phyloP scores from a whole-genome alignment of 2,797 vertebrate species.

The Pangasius krempfi region DNA sequence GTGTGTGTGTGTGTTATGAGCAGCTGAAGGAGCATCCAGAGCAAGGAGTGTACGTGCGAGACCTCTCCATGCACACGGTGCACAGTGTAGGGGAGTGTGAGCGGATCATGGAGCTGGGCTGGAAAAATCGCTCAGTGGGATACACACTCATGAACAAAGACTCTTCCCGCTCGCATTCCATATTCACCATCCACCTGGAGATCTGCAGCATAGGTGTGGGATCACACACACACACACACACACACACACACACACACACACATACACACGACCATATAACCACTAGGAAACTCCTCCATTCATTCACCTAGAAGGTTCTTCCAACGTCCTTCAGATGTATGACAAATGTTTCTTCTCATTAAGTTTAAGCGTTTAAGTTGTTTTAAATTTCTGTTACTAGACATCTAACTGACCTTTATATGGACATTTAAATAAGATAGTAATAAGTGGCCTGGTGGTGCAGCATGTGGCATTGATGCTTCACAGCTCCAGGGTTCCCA shows the following conservation, averaged over 20 bases:
- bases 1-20: constrained; percentile 38
- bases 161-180: constrained; percentile 89
- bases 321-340: neutral
- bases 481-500: neutral
- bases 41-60: constrained; percentile 80
- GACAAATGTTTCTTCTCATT: neutral
- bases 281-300: neutral
- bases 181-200: constrained; percentile 88
- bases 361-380: neutral
- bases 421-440: neutral
- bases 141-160: constrained; percentile 90
- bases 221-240: neutral
- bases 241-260: neutral
- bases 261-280: too few relatives aligned
- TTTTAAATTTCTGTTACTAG: neutral
- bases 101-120: constrained; percentile 82
- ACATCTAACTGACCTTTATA: neutral
- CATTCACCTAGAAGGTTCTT: neutral
- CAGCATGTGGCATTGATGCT: neutral
- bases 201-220: constrained; percentile 80
- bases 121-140: constrained; percentile 85
- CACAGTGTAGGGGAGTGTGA: constrained; percentile 84
- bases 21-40: constrained; percentile 92
- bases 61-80: constrained; percentile 86
- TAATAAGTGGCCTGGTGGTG: neutral